Evolutionary conservation across 2,113 vertebrate species (phyloP), one percentile per base, ranked within the genome.

Genomic region (Megaceryle torquata): DNA sequence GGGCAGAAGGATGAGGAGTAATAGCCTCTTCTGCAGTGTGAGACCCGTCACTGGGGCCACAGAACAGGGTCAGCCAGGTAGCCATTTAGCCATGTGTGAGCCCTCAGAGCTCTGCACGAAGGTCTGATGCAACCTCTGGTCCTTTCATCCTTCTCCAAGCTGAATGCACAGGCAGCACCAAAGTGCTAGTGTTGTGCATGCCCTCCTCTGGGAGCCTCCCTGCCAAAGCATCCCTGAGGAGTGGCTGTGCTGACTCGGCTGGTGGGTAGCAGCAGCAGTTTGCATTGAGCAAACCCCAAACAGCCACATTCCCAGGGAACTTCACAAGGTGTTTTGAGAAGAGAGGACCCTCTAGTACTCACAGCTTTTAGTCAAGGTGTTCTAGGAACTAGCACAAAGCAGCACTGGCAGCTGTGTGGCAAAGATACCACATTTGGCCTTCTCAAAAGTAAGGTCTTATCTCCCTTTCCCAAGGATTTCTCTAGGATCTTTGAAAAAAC

Each of bases 171-270:
- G 26, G 29, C 25, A 70, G 63, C 85, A 33, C 39, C 1, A 1
- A 37, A 31, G 15, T 6, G 14, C 10, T 5, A 3, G 12, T 18
- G 44, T 24, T 3, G 0, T n/a, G 28, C 7, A 3, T 56, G 33
- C 26, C 35, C 41, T 87, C 12, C 44, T 18, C 64, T 43, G 50
- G 22, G 29, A 51, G 11, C 20, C 21, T 60, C 26, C 25, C 39
- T 79, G 56, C 11, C 54, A 44, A 41, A 72, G 17, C 33, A 44
- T n/a, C 61, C 46, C 61, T 0, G 0, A 57, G 56, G 37, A 53
- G 11, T 4, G 11, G 16, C 61, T n/a, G n/a, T n/a, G n/a, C n/a
- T 64, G 53, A 25, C 1, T 5, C 0, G 3, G 57, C 28, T 13
- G 4, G 33, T 0, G 4, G 53, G 37, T 9, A 51, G 46, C 68